Evolutionary conservation across 2,888 invertebrate species (phyloP), one percentile per base, ranked within the genome.

Genomic region (Leptinotarsa rubiginosa): DNA sequence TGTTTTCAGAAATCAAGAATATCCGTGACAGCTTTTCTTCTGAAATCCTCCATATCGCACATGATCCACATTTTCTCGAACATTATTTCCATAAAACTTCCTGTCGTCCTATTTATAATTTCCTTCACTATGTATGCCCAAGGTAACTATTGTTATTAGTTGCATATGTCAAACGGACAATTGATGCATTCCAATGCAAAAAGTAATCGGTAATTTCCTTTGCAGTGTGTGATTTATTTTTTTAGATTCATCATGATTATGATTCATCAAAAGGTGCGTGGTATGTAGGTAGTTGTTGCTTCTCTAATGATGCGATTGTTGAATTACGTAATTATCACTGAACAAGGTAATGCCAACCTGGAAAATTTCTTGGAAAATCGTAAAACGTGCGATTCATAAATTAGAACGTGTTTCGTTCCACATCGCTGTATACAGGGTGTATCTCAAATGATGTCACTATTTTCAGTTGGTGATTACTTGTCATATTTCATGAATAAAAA

Each of bases 151-250:
- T 62, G 31, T 41, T 62, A 62, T 62, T 62, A 62, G 62, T 41
- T 62, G 31, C 41, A 62, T 25, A 62, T 41, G 41, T 16, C 62
- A 62, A 62, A 41, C 62, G 41, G 16, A 62, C 62, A 62, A 62
- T 62, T 62, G 62, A 41, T 62, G 62, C 62, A 62, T 31, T 31
- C 62, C 41, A 31, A 62, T 62, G 62, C 62, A 62, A 62, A 56
- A 62, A 62, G 31, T 41, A 62, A 62, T 62, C 31, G 16, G 10
- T 41, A 62, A 62, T 62, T 62, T 62, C 62, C 25, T 62, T 15
- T n/a, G 62, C 62, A 62, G 18, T 31, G n/a, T n/a, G n/a, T 62
- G 62, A 62, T 62, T 62, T 31, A 62, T 62, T 62, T 62, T 56
- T 62, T 62, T 41, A 31, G 4, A 62, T 62, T 62, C 16, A 62